phyloP scores from a whole-genome alignment of 2,113 vertebrate species.

The Lichenostomus cassidix region DNA sequence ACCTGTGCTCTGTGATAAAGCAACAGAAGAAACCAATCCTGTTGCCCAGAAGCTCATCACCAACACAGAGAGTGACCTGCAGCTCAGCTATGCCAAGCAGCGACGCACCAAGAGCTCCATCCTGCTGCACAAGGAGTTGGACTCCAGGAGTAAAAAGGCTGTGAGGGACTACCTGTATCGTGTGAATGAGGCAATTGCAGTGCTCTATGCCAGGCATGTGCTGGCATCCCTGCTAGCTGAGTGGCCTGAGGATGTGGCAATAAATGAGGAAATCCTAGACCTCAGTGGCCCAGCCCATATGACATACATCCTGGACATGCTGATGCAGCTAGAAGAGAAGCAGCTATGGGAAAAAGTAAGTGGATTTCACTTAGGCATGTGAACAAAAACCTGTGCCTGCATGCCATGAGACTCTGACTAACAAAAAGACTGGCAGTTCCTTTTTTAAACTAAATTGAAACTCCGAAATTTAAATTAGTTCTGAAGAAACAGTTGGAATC shows the following conservation, averaged over 20 bases:
- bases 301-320: constrained; percentile 97
- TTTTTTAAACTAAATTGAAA: not conserved
- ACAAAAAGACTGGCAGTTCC: not conserved
- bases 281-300: constrained; percentile 93
- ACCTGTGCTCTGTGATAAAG: constrained; percentile 86
- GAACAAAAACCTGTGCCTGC: not conserved
- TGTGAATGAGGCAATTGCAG: constrained; percentile 92
- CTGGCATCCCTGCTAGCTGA: constrained; percentile 88
- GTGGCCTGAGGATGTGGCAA: constrained; percentile 83
- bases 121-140: constrained; percentile 93
- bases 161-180: constrained; percentile 91
- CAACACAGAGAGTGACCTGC: constrained; percentile 91
- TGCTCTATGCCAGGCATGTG: constrained; percentile 92
- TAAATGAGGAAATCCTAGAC: constrained; percentile 90
- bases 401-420: not conserved
- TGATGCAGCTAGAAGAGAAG: constrained; percentile 97
- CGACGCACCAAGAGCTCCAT: constrained; percentile 91
- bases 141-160: constrained; percentile 87
- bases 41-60: constrained; percentile 95
- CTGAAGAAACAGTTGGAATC: not conserved
- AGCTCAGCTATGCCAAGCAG: constrained; percentile 94
- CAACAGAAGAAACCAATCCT: constrained; percentile 87
- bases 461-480: not conserved
- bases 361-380: not conserved
- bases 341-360: constrained; percentile 93